Conservation (phyloP, 2,888 invertebrate species). For the Furcula furcula region DNA sequence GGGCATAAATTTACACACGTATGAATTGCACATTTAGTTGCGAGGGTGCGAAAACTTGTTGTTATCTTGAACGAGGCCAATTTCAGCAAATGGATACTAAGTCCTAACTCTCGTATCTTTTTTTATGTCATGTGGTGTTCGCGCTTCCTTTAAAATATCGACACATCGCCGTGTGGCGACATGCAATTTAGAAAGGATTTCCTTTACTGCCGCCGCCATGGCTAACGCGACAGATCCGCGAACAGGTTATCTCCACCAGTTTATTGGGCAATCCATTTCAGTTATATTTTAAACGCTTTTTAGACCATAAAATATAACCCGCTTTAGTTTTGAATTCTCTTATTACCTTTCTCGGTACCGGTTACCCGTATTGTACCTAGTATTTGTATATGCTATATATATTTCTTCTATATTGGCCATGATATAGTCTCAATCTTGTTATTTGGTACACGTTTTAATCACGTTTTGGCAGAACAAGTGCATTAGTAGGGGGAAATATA, state of each 20-base stretch:
- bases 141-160: conserved; percentile 78
- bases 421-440: no score
- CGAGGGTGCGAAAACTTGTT: conserved; percentile 81
- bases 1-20: conserved; percentile 62
- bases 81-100: conserved; percentile 82
- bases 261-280: conserved; percentile 14
- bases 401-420: no score
- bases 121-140: conserved; percentile 64
- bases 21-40: conserved; percentile 79
- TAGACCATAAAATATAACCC: no score
- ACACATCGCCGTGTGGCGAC: conserved; percentile 55
- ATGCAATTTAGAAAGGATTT: conserved; percentile 76
- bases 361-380: no score
- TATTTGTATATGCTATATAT: no score
- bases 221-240: conserved; percentile 29
- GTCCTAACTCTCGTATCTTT: conserved; percentile 79
- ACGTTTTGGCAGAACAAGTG: not conserved
- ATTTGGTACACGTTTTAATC: no score
- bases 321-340: no score
- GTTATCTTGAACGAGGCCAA: conserved; percentile 80
- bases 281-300: conserved; percentile 11
- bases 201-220: conserved; percentile 58
- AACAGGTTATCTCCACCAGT: conserved; percentile 10
- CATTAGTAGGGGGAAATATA: not conserved
- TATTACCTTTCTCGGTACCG: no score